Conservation (phyloP, 1,140 invertebrate genomes). For the Hyposmocoma kahamanoa region DNA sequence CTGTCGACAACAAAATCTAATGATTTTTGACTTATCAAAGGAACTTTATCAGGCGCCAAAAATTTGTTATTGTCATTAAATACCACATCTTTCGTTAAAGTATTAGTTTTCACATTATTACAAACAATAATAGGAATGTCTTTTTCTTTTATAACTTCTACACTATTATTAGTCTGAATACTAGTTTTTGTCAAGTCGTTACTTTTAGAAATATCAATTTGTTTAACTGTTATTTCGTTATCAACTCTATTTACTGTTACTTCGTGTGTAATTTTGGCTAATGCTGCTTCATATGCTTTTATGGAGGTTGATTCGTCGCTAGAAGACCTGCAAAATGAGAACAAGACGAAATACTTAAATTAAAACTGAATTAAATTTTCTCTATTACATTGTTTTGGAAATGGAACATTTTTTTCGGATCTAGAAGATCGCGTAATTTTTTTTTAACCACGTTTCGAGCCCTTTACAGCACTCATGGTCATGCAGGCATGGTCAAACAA, state of each 20-base stretch:
- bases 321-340: slow-evolving; percentile 59
- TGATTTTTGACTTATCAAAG: slow-evolving; percentile 61
- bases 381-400: no score
- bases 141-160: slow-evolving; percentile 54
- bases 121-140: no score
- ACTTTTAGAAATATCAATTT: slow-evolving; percentile 11
- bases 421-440: no score
- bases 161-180: slow-evolving; percentile 55
- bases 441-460: no score
- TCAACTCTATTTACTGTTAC: slow-evolving; percentile 56
- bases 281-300: slow-evolving; percentile 61
- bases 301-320: slow-evolving; percentile 58
- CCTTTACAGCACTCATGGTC: no score
- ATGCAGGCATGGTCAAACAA: no score
- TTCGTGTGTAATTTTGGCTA: slow-evolving; percentile 63
- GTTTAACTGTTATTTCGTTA: slow-evolving; percentile 37
- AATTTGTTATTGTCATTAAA: slow-evolving; percentile 23
- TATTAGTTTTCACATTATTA: neutral
- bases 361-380: no score
- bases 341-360: no score
- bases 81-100: slow-evolving; percentile 6
- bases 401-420: no score
- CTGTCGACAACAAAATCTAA: slow-evolving; percentile 60
- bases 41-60: slow-evolving; percentile 16
- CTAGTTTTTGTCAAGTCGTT: slow-evolving; percentile 29